Conservation (phyloP, 1,140 invertebrate genomes). For the Pseudomyrmex gracilis region DNA sequence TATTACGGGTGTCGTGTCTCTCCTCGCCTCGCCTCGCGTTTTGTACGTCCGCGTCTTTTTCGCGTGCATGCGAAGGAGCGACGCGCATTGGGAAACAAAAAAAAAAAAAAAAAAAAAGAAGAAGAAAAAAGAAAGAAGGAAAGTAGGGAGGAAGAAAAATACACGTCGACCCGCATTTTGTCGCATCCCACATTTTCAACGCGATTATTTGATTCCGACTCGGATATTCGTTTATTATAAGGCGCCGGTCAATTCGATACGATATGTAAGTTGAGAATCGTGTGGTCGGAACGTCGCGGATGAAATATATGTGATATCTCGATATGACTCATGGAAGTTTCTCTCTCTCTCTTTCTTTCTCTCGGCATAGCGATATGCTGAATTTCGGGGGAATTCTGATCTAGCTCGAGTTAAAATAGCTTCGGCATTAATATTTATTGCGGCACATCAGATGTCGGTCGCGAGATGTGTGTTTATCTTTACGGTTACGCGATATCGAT, state of each 20-base stretch:
- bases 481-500: background rate
- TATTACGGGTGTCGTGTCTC: conserved; percentile 56
- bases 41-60: background rate
- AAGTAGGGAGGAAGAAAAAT: background rate
- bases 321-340: conserved; percentile 14
- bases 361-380: background rate
- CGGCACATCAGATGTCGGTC: background rate
- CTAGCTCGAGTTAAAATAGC: background rate
- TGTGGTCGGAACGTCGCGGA: background rate
- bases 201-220: conserved; percentile 33
- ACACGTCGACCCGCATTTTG: conserved; percentile 14
- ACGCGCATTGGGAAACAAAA: background rate
- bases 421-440: background rate
- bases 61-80: background rate
- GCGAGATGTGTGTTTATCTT: background rate
- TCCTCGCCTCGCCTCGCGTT: conserved; percentile 36
- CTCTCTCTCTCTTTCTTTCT: too few relatives aligned
- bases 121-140: too few relatives aligned
- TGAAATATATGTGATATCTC: conserved; percentile 11
- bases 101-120: too few relatives aligned
- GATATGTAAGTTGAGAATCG: conserved; percentile 4
- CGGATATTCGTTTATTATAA: conserved; percentile 26
- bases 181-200: conserved; percentile 23
- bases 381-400: background rate
- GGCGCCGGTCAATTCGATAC: conserved; percentile 3